Conservation (phyloP, 2,888 invertebrate genomes). For the Tenthredo notha region DNA sequence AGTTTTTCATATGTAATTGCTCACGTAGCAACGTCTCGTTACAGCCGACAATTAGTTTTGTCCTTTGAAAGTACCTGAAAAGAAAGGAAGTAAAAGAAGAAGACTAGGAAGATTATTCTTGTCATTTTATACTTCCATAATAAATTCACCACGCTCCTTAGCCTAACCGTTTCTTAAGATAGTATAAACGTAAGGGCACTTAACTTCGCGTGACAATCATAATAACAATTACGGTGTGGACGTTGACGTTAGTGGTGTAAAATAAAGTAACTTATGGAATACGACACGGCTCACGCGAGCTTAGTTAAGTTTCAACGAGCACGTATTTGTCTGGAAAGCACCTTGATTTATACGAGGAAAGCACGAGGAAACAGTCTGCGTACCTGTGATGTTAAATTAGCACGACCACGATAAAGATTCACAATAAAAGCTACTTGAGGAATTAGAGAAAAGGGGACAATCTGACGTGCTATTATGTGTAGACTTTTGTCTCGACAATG, state of each 20-base stretch:
- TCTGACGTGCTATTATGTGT: background rate
- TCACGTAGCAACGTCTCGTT: background rate
- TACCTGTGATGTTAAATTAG: slow-evolving; percentile 39
- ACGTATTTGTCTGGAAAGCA: slow-evolving; percentile 17
- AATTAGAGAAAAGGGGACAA: slow-evolving; percentile 33
- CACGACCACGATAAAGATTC: slow-evolving; percentile 41
- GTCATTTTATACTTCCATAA: background rate
- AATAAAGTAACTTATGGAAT: slow-evolving; percentile 40
- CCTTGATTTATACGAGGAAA: slow-evolving; percentile 40
- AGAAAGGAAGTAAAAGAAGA: background rate
- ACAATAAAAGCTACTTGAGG: slow-evolving; percentile 46
- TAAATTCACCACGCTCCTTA: slow-evolving; percentile 11
- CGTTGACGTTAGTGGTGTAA: slow-evolving; percentile 37
- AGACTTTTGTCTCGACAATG: slow-evolving; percentile 37
- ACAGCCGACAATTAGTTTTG: background rate
- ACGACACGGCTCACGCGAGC: slow-evolving; percentile 37
- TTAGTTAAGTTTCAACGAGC: slow-evolving; percentile 44
- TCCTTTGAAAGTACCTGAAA: background rate
- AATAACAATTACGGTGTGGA: slow-evolving; percentile 32
- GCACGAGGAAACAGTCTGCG: background rate
- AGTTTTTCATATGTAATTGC: background rate
- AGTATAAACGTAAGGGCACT: background rate
- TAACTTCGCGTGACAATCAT: slow-evolving; percentile 44
- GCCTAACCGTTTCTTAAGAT: slow-evolving; percentile 15
- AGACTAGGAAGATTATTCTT: background rate